These are phyloP conservation scores for Hormaphis cornu DNA, from an alignment of 1,140 invertebrate genomes.

Conservation along the genomic window DNA sequence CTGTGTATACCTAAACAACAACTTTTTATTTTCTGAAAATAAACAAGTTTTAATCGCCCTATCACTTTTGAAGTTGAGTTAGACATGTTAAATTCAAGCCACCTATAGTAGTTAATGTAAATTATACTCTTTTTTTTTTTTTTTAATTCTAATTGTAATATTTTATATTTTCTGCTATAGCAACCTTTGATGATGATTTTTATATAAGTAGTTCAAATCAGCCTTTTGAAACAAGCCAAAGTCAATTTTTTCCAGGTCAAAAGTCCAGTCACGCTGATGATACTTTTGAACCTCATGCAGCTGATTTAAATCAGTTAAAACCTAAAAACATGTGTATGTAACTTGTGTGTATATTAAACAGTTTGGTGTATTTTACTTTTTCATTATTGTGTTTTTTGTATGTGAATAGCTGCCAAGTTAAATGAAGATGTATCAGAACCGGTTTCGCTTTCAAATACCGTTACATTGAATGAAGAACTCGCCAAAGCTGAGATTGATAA, in stretches of 20 bases:
- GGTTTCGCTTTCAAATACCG: neutral
- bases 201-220: constrained; percentile 56
- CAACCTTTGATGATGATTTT: constrained; percentile 40
- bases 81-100: too few relatives aligned
- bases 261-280: constrained; percentile 1
- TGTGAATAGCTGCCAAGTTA: neutral
- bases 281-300: constrained; percentile 15
- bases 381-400: neutral
- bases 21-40: too few relatives aligned
- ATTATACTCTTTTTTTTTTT: too few relatives aligned
- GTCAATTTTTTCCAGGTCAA: constrained; percentile 61
- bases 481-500: constrained; percentile 10
- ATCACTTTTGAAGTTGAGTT: too few relatives aligned
- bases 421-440: constrained; percentile 22
- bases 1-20: too few relatives aligned
- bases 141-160: too few relatives aligned
- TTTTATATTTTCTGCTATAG: too few relatives aligned
- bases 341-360: neutral
- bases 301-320: constrained; percentile 37
- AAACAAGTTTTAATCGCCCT: too few relatives aligned
- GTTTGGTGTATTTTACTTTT: neutral
- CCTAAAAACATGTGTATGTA: constrained; percentile 27
- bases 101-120: too few relatives aligned
- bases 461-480: constrained; percentile 11
- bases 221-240: constrained; percentile 56